A percentile compares a stretch with the other conserved stretches of the same genome.
These are phyloP conservation scores for Tiliacea citrago DNA, from an alignment of 2,888 invertebrate species.

Conservation along the genomic window DNA sequence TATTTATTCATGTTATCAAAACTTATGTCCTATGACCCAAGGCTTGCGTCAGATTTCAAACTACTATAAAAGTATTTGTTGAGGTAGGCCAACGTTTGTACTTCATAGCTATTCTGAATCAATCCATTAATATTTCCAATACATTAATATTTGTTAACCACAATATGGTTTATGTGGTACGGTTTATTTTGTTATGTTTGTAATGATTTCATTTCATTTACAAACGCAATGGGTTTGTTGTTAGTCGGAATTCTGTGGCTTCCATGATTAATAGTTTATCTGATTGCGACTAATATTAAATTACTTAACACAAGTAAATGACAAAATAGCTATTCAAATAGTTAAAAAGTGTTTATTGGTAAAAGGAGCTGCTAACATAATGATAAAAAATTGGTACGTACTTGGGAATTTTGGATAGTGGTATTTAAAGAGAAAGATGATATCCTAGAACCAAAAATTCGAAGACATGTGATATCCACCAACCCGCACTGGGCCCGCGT, in stretches of 20 bases:
- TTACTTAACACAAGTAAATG: too few species aligned
- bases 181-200: slow-evolving; percentile 15
- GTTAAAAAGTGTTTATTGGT: neutral
- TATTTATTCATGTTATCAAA: too few species aligned
- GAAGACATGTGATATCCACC: too few species aligned
- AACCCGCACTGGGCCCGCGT: too few species aligned
- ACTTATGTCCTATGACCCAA: neutral
- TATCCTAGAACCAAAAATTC: too few species aligned
- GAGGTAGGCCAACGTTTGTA: slow-evolving; percentile 6
- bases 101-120: neutral
- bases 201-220: slow-evolving; percentile 3
- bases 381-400: neutral
- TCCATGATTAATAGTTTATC: neutral
- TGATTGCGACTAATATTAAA: too few species aligned
- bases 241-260: neutral
- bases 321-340: neutral
- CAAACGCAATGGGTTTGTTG: slow-evolving; percentile 2
- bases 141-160: slow-evolving; percentile 35
- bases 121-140: slow-evolving; percentile 40
- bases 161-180: slow-evolving; percentile 26
- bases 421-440: neutral
- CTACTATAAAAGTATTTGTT: neutral
- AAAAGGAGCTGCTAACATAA: too few species aligned
- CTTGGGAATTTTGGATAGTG: neutral
- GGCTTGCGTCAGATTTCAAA: neutral